Conservation (phyloP, 2,888 invertebrate genomes). For the Malachius bipustulatus region DNA sequence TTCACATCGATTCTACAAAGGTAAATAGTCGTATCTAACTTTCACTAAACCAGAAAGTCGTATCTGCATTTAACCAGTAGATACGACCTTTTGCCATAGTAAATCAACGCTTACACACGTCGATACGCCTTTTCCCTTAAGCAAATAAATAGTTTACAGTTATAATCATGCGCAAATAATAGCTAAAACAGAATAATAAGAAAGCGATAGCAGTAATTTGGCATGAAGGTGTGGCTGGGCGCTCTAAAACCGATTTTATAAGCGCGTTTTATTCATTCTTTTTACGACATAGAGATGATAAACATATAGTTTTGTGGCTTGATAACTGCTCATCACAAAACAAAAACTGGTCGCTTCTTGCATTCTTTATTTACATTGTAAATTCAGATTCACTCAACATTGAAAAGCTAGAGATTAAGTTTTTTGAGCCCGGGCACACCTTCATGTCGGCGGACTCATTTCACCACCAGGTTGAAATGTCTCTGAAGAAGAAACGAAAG, state of each 20-base stretch:
- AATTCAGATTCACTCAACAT: slow-evolving; percentile 14
- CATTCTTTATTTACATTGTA: slow-evolving; percentile 14
- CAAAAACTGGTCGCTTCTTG: slow-evolving; percentile 15
- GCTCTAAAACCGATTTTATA: slow-evolving; percentile 11
- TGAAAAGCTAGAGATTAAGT: slow-evolving; percentile 15
- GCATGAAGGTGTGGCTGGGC: slow-evolving; percentile 12
- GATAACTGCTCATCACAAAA: too few relatives aligned
- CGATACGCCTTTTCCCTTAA: not conserved
- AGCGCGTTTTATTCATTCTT: slow-evolving; percentile 11
- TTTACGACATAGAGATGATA: slow-evolving; percentile 11
- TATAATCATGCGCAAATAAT: not conserved
- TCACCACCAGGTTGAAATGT: slow-evolving; percentile 25
- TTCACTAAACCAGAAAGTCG: slow-evolving; percentile 11
- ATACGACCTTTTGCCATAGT: slow-evolving; percentile 1
- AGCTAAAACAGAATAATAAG: slow-evolving; percentile 7
- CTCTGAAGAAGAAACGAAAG: slow-evolving; percentile 21
- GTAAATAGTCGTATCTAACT: too few relatives aligned
- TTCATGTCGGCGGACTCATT: too few relatives aligned
- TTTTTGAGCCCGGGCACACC: slow-evolving; percentile 22
- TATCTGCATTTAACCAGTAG: slow-evolving; percentile 5
- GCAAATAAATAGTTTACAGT: not conserved
- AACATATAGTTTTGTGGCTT: slow-evolving; percentile 14
- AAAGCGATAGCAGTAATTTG: slow-evolving; percentile 12
- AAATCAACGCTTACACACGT: not conserved
- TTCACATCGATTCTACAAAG: too few relatives aligned